phyloP scores from a whole-genome alignment of 2,113 vertebrate genomes.

The Cacatua alba region DNA sequence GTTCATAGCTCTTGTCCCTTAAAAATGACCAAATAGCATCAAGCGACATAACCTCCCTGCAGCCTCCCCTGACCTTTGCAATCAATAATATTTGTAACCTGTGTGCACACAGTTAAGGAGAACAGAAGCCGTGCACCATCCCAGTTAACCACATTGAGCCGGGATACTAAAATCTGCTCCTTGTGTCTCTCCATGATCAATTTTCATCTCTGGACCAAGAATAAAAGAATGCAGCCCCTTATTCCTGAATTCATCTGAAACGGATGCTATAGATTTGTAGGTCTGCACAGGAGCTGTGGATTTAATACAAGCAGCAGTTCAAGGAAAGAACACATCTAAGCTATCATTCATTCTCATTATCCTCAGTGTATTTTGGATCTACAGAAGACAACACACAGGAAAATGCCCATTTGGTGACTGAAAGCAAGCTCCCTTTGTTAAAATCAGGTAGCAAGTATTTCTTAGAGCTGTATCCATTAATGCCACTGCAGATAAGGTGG shows the following conservation, averaged over 20 bases:
- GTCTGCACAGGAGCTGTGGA: constrained; percentile 54
- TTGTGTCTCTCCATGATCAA: constrained; percentile 76
- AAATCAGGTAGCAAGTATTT: neutral
- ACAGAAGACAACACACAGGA: constrained; percentile 16
- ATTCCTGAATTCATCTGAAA: constrained; percentile 71
- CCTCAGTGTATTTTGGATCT: neutral
- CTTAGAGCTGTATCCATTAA: neutral
- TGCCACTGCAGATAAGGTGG: neutral
- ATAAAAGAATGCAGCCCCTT: constrained; percentile 67
- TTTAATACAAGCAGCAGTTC: constrained; percentile 67
- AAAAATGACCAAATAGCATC: constrained; percentile 69
- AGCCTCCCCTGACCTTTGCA: constrained; percentile 61
- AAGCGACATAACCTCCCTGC: constrained; percentile 46
- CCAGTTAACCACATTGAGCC: constrained; percentile 76
- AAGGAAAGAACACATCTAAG: constrained; percentile 65
- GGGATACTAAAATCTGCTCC: constrained; percentile 67
- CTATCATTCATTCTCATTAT: constrained; percentile 59
- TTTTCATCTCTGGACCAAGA: constrained; percentile 78
- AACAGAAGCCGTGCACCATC: constrained; percentile 62
- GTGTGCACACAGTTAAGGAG: constrained; percentile 62
- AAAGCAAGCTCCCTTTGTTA: neutral
- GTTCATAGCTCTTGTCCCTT: constrained; percentile 68
- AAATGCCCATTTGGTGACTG: constrained; percentile 16
- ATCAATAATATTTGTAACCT: constrained; percentile 77
- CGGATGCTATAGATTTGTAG: constrained; percentile 73